Evolutionary conservation across 2,113 vertebrate species (phyloP), one percentile per base, ranked within the genome.

Genomic region (Hepsetus odoe): DNA sequence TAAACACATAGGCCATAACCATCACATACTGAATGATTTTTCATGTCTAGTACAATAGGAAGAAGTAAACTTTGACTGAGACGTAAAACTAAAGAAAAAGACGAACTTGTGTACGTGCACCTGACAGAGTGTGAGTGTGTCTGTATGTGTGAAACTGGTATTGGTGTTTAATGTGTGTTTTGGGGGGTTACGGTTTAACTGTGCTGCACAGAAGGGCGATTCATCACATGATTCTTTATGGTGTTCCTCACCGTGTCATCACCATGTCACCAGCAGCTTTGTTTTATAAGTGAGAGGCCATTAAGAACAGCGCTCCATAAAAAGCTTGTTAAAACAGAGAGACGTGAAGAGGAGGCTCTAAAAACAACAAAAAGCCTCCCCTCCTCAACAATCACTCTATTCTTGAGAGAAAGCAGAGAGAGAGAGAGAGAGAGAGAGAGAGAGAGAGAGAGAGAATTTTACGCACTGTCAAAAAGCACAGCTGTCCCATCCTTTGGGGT

Each of bases 401-500:
- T 72, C 42, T 53, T 7, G 33, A 13, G 62, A 16, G 49, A 69
- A 72, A 64, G 38, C 49, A 58, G 30, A 44, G 70, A 55, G 44
- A 20, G 59, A 66, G 38, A 44, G 51, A 28, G 71, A 56, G 20
- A 14, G 72, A 26, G 51, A 71, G 76, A 72, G 65, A 70, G 51
- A 64, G 65, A 69, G 68, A 11, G 40, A 78, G 76, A 59, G 66
- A 49, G 55, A 51, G 38, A 61, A n/a, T 77, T 77, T 84, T 80
- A 84, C 33, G 69, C 78, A 74, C 78, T 80, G 79, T 73, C 44
- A 49, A 75, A 79, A 81, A 58, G 90, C 89, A 93, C 94, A 95
- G 94, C 94, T 96, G 94, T 93, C 93, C 91, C 93, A 93, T 91
- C 94, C 94, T 92, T 86, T 94, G 94, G 94, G 94, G 94, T 93